A percentile compares a stretch with the other conserved stretches of the same genome.
These are phyloP conservation scores for Heliconius hortense DNA, from an alignment of 2,888 invertebrate genomes.

Conservation along the genomic window DNA sequence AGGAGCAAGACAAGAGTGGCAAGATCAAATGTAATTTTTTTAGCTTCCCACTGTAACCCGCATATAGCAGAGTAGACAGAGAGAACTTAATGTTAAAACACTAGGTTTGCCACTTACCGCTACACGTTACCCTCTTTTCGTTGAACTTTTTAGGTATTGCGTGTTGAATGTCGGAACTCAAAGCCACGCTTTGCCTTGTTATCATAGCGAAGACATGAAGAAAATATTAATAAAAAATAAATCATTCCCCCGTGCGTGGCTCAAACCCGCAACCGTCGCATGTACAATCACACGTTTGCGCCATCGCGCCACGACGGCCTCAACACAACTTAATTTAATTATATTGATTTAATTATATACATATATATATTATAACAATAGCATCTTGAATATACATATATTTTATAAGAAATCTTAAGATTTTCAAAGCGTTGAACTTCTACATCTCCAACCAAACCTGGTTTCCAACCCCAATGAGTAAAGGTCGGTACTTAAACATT, in stretches of 20 bases:
- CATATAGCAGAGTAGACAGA: neutral
- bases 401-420: neutral
- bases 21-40: neutral
- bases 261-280: too few relatives aligned
- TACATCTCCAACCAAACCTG: neutral
- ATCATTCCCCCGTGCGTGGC: too few relatives aligned
- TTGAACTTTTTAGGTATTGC: neutral
- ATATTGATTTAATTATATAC: too few relatives aligned
- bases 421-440: neutral
- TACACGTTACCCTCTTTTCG: too few relatives aligned
- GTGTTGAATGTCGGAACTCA: neutral
- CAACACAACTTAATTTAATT: too few relatives aligned
- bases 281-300: neutral
- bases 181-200: neutral
- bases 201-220: neutral
- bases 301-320: too few relatives aligned
- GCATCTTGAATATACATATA: too few relatives aligned
- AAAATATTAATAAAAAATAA: neutral
- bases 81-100: neutral
- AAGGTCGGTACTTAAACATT: slow-evolving; percentile 18
- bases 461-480: neutral
- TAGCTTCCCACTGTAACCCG: neutral
- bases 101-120: neutral
- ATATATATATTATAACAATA: too few relatives aligned
- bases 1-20: too few relatives aligned